Evolutionary conservation across 2,888 invertebrate species (phyloP), one percentile per base, ranked within the genome.

Genomic region (Euplagia quadripunctaria): DNA sequence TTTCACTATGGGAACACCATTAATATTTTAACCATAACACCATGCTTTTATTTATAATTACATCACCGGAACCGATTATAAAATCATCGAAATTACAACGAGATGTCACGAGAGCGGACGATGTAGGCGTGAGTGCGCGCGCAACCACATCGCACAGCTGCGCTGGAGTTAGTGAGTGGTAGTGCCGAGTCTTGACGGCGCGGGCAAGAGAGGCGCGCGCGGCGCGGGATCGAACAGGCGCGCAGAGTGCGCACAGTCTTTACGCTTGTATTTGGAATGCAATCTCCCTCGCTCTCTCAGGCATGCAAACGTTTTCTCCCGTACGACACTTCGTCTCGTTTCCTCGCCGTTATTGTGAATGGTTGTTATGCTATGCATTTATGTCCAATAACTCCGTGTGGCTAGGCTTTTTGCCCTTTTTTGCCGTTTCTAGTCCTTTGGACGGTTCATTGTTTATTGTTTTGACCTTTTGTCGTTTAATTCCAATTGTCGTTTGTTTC

Each of bases 231-330:
- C 76, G 85, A 55, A 83, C 52, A 64, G 58, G 64, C 64, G 69
- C 17, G 58, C 61, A 78, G 84, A 78, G 79, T 77, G 86, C 85
- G 85, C 73, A 51, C 80, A 74, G 82, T 79, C 87, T 84, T 87
- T 85, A 89, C 85, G 89, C 86, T 87, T 79, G 84, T 83, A 83
- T 85, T 86, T 83, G 94, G 95, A 94, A 95, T 95, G 94, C 95
- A 94, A 94, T 94, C 94, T 94, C 91, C 91, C 93, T 94, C 89
- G 90, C 94, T 94, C 94, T 93, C 92, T 94, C 94, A 87, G 87
- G 85, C 93, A 90, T 87, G 89, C 87, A 82, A 85, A 73, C 86
- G 89, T 89, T 92, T 94, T 94, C 92, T 91, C 92, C 86, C 83
- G 87, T 87, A 87, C 84, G 75, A 77, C 73, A 71, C 65, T 82